Base-by-base conservation (phyloP, 2,888 invertebrate genomes). In the Chironomus tentans region DNA sequence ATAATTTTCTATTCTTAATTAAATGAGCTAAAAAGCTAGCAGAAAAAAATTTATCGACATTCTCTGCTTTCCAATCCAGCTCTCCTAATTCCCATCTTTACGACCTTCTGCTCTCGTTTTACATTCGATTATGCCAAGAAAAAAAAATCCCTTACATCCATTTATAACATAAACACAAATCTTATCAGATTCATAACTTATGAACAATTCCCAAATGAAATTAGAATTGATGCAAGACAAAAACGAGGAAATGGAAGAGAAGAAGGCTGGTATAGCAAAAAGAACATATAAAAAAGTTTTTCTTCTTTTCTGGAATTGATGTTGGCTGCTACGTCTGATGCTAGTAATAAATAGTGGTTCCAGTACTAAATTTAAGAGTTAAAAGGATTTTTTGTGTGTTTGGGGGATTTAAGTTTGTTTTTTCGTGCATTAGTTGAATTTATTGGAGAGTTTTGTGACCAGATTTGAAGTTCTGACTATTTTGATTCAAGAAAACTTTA, bases 181-280 rank as follows among this genome's bases (percentile, higher is more conserved):
- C 56, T 56, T 56, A 56, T 56, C 56, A 56, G 56, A 56, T 7
- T 56, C 56, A 56, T 56, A 56, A 56, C 56, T 56, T 56, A 18
- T 56, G 56, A 56, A 56, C 56, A 56, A 56, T 56, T 56, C 56
- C 56, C 56, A 56, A 65, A 65, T 65, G 65, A 65, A 65, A 24
- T 24, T 65, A 24, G 65, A 65, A 65, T 21, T 22, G 65, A 24
- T 21, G 65, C 21, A 65, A 15, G 21, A 65, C 12, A 12, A 24
- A 24, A 12, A 15, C 65, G 12, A 65, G 13, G 50, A 50, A 50
- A 50, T n/a, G 15, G 15, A 50, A 48, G n/a, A 48, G 15, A 50
- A 50, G 50, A 50, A 18, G 5, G 7, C n/a, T 18, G 18, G n/a
- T 56, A 2, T 15, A 56, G 56, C 38, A 38, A 38, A 38, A 38